Evolutionary conservation across 1,140 invertebrate species (phyloP).

Genomic region (Bombus turneri): DNA sequence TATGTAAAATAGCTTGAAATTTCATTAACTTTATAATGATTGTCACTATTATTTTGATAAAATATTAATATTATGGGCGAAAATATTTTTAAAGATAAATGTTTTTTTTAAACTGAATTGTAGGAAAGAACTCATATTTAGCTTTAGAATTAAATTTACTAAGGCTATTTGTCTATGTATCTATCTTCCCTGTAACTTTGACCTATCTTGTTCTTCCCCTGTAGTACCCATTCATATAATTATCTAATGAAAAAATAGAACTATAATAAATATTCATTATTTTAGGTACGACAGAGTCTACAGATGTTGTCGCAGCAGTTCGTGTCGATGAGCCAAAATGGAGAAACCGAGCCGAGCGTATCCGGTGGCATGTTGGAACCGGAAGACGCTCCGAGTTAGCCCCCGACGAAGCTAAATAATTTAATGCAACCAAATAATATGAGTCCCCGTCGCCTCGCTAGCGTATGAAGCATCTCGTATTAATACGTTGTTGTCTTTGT

Average conservation of each 20-base stretch:
- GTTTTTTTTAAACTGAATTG: no score
- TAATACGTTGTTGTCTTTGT: constrained; percentile 58
- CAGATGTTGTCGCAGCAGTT: constrained; percentile 78
- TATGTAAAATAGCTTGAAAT: no score
- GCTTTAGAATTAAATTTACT: background rate
- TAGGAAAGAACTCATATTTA: no score
- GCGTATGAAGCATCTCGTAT: constrained; percentile 73
- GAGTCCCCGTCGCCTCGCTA: constrained; percentile 72
- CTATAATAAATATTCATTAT: background rate
- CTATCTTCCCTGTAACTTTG: background rate
- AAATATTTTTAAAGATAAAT: no score
- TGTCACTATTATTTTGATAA: no score
- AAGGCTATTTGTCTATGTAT: no score
- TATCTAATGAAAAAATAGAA: background rate
- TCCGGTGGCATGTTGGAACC: constrained; percentile 68
- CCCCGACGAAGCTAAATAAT: constrained; percentile 55
- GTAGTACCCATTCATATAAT: background rate
- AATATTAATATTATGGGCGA: no score
- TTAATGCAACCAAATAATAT: constrained; percentile 68
- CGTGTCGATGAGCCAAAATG: constrained; percentile 73
- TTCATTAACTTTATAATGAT: no score
- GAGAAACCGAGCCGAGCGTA: constrained; percentile 63
- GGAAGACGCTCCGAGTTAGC: constrained; percentile 78
- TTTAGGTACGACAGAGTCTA: constrained; percentile 77
- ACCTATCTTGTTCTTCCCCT: background rate